These are phyloP conservation scores for Acromyrmex echinatior DNA, from an alignment of 1,140 invertebrate genomes.

Conservation along the genomic window DNA sequence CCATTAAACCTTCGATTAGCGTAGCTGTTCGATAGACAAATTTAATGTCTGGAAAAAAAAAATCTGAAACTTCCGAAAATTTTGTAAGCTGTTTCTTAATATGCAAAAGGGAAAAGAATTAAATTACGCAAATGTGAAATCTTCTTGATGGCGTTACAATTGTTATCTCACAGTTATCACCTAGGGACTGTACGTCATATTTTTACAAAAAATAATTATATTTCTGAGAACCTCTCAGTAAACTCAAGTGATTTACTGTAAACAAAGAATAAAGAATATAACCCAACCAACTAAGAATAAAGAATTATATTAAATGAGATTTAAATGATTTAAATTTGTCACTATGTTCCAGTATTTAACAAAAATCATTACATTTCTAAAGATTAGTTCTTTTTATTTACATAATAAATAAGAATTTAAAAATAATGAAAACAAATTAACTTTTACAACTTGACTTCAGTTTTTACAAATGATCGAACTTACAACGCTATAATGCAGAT, in stretches of 20 bases:
- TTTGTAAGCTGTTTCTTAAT: neutral
- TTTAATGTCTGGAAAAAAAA: constrained; percentile 41
- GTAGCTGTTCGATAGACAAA: constrained; percentile 33
- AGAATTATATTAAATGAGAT: neutral
- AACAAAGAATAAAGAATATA: neutral
- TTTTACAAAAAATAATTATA: constrained; percentile 83
- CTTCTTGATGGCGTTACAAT: constrained; percentile 42
- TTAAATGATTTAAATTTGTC: neutral
- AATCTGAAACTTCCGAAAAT: neutral
- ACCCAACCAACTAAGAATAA: neutral
- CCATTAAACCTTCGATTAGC: constrained; percentile 52
- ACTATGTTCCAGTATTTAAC: neutral
- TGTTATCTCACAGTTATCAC: constrained; percentile 71
- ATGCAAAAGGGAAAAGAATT: neutral
- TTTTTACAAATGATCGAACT: neutral
- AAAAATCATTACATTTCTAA: neutral
- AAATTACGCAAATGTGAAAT: constrained; percentile 12
- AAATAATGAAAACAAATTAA: neutral
- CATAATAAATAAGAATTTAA: neutral
- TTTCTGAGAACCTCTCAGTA: constrained; percentile 84
- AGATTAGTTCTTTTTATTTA: neutral
- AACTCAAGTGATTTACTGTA: constrained; percentile 58
- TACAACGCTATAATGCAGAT: neutral
- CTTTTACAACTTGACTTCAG: neutral
- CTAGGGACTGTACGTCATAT: constrained; percentile 78